Conservation (phyloP, 2,888 invertebrate species). For the Dilophus febrilis region DNA sequence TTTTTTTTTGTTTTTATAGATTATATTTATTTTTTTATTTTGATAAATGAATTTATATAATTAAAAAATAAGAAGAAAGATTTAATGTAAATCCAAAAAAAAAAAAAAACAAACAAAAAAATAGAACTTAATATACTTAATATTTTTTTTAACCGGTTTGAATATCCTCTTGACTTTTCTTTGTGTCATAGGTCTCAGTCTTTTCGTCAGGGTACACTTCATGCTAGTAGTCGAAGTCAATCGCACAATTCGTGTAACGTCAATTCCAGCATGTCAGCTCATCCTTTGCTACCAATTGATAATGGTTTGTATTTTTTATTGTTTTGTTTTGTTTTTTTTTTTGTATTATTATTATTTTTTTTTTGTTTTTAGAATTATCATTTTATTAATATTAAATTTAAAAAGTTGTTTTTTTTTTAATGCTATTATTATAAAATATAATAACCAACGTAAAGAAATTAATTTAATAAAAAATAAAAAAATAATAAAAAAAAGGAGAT, state of each 20-base stretch:
- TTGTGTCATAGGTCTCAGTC: conserved; percentile 76
- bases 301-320: conserved; percentile 39
- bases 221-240: conserved; percentile 34
- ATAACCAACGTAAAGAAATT: too few species aligned
- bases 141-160: conserved; percentile 7
- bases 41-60: too few species aligned
- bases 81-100: not conserved
- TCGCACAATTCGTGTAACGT: conserved; percentile 47
- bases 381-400: not conserved
- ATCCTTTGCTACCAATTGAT: conserved; percentile 84
- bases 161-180: conserved; percentile 32
- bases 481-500: not conserved
- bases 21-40: too few species aligned
- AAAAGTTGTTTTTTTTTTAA: not conserved
- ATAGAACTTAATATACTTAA: not conserved
- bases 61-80: too few species aligned
- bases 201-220: conserved; percentile 57
- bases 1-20: too few species aligned
- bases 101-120: conserved; percentile 17
- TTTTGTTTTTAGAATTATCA: conserved; percentile 9
- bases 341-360: conserved; percentile 9
- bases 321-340: conserved; percentile 14
- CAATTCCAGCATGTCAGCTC: conserved; percentile 82
- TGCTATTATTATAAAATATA: not conserved
- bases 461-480: too few species aligned